Evolutionary conservation across 2,113 vertebrate species (phyloP).

Genomic region (Eudyptes chrysolophus): DNA sequence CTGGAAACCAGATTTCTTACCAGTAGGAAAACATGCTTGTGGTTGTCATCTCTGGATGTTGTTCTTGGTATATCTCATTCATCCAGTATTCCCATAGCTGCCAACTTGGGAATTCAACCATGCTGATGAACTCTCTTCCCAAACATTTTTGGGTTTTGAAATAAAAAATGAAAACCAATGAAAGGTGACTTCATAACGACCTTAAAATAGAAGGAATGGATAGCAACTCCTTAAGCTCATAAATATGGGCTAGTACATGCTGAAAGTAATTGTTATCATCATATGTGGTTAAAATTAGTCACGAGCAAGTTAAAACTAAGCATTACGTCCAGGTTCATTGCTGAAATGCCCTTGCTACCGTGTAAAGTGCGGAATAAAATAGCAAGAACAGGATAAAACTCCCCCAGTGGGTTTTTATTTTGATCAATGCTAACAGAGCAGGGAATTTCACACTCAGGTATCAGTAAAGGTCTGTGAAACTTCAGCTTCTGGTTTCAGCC

Average conservation of each 20-base stretch:
- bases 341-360: background rate
- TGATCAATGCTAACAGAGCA: background rate
- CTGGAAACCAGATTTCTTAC: background rate
- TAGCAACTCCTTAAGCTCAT: slow-evolving; percentile 9
- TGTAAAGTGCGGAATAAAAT: background rate
- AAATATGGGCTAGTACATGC: background rate
- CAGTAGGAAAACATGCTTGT: background rate
- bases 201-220: slow-evolving; percentile 40
- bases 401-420: background rate
- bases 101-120: background rate
- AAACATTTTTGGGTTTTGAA: background rate
- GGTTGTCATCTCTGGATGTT: background rate
- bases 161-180: background rate
- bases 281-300: slow-evolving; percentile 59
- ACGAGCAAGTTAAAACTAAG: slow-evolving; percentile 58
- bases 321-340: background rate
- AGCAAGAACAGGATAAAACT: background rate
- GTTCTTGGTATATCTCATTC: background rate
- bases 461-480: background rate
- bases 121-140: background rate
- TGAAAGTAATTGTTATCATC: slow-evolving; percentile 59
- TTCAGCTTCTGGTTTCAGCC: background rate
- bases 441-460: background rate
- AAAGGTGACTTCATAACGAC: background rate
- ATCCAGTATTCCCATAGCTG: background rate